phyloP scores from a whole-genome alignment of 1,140 invertebrate genomes.

The Lerema accius region DNA sequence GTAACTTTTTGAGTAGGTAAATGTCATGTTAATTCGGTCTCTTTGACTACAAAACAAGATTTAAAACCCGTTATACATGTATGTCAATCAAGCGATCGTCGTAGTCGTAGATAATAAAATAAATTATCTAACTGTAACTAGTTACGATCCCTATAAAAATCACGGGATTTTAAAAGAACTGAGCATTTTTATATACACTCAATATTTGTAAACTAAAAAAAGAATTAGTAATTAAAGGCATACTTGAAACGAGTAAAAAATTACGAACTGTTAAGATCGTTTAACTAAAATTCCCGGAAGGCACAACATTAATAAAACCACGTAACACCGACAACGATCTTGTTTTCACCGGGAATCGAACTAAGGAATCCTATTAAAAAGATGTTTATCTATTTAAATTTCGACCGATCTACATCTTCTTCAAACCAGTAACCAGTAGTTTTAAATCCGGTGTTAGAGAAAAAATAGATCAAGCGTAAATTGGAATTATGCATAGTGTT shows the following conservation, averaged over 20 bases:
- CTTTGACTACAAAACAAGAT: too few species aligned
- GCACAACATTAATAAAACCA: neutral
- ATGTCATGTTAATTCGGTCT: too few species aligned
- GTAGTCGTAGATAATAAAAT: too few species aligned
- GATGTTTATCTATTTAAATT: conserved; percentile 37
- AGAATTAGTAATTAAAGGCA: neutral
- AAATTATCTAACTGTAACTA: too few species aligned
- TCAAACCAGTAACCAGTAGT: conserved; percentile 7
- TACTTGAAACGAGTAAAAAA: neutral
- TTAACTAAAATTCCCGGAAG: conserved; percentile 7
- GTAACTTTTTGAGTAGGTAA: too few species aligned
- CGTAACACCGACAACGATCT: conserved; percentile 14
- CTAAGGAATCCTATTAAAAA: conserved; percentile 10
- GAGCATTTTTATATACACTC: too few species aligned
- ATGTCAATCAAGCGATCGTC: too few species aligned
- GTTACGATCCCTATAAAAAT: too few species aligned
- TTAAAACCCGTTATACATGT: too few species aligned
- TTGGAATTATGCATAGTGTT: too few species aligned
- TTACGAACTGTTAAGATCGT: neutral
- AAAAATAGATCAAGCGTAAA: conserved; percentile 34
- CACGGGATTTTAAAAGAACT: too few species aligned
- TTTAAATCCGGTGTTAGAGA: neutral
- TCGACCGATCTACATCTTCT: conserved; percentile 23
- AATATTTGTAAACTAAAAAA: too few species aligned
- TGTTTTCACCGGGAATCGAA: conserved; percentile 14